Percentiles rank a stretch among this genome's conserved stretches.
Evolutionary conservation across 1,140 invertebrate genomes (phyloP).

Genomic region (Drosophila ohnishii): DNA sequence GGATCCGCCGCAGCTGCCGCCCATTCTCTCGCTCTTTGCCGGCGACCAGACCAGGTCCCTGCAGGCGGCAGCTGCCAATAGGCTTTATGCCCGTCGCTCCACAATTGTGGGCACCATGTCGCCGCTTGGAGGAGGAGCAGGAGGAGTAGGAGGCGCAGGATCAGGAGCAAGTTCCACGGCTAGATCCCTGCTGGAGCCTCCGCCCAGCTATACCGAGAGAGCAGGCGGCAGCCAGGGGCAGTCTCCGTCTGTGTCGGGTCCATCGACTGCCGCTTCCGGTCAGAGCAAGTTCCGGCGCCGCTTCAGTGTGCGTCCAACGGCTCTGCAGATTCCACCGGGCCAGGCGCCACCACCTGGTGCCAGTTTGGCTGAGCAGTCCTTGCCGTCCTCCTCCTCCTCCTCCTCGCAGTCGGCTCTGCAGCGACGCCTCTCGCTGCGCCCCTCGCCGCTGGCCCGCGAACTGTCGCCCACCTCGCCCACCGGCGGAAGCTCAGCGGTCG

Average conservation of each 20-base stretch:
- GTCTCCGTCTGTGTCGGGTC: not conserved
- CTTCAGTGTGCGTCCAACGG: conserved; percentile 79
- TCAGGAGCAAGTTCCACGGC: not conserved
- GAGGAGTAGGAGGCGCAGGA: not conserved
- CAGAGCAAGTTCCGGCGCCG: conserved; percentile 74
- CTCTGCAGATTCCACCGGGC: conserved; percentile 77
- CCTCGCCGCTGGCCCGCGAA: conserved; percentile 76
- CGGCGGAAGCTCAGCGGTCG: not conserved
- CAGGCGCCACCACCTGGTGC: conserved; percentile 74
- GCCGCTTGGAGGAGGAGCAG: not conserved
- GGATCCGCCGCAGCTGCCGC: conserved; percentile 80
- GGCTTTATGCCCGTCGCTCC: conserved; percentile 72
- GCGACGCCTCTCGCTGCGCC: conserved; percentile 74
- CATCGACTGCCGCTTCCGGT: conserved; percentile 7
- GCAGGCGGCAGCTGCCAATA: conserved; percentile 68
- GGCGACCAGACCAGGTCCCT: conserved; percentile 61
- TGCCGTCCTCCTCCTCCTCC: conserved; percentile 15
- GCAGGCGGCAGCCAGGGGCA: conserved; percentile 1
- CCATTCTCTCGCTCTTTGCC: conserved; percentile 71
- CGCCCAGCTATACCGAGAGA: conserved; percentile 71
- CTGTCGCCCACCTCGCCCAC: conserved; percentile 51
- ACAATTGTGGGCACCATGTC: conserved; percentile 79
- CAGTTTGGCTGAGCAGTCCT: conserved; percentile 37
- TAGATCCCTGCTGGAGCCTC: conserved; percentile 61
- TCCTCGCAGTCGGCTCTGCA: conserved; percentile 71